Evolutionary conservation across 2,113 vertebrate species (phyloP), one percentile per base, ranked within the genome.

Genomic region (Ploceus nigricollis): DNA sequence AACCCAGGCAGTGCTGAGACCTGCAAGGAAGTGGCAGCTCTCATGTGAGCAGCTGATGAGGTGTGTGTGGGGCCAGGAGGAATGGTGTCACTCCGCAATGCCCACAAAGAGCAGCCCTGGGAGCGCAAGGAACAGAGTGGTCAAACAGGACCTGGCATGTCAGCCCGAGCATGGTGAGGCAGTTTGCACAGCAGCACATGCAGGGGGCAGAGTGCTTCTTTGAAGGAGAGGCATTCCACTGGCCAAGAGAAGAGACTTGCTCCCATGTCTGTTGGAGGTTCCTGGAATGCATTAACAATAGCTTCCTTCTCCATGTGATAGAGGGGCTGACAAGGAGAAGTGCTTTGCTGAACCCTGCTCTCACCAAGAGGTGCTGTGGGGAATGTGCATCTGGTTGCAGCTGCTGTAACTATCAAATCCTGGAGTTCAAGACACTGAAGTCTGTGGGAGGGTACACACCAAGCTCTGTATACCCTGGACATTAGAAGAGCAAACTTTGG

Each of bases 41-140:
- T 19, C 15, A 10, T 7, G 21, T 3, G 8, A 54, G 25, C 0
- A 0, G 5, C 14, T 19, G 35, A 42, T 22, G 47, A 54, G 40
- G 9, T 11, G 21, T 53, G 44, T 0, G 0, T 15, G n/a, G 47
- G n/a, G 47, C 30, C 47, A 31, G 40, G 12, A 61, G 35, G 31
- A 76, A 24, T 7, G 7, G 48, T 33, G 13, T 19, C 42, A 56
- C 10, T 4, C 6, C 7, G n/a, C 5, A 23, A 14, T 33, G 7
- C 15, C 27, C 56, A 21, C 31, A 13, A 33, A 37, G 12, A 30
- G 6, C 42, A 70, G 56, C 42, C 8, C 48, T 48, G 27, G 15
- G 35, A 48, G 9, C 6, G 2, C 0, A 0, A 75, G 7, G 39
- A 53, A 5, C 14, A 25, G 53, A 47, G 25, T 7, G n/a, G 10